A percentile compares a stretch with the other conserved stretches of the same genome.
Conservation (phyloP, 2,113 vertebrate species). For the Sphaerodactylus townsendi region DNA sequence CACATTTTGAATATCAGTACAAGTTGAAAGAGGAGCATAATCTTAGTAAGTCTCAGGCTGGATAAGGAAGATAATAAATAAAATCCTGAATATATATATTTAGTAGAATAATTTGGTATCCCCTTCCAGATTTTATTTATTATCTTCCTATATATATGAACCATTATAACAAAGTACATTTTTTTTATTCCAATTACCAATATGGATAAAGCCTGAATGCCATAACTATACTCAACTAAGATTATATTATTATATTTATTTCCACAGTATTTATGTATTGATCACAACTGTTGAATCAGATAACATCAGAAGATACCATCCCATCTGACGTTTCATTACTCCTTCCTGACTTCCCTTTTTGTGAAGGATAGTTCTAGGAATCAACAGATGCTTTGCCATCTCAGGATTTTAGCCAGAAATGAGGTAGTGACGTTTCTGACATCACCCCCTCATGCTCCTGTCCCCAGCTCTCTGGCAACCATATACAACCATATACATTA, state of each 20-base stretch:
- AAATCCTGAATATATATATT: not conserved
- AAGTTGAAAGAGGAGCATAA: not conserved
- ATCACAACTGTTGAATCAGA: not conserved
- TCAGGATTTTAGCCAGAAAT: too few relatives aligned
- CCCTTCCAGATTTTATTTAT: too few relatives aligned
- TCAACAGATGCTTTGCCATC: too few relatives aligned
- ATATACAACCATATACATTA: too few relatives aligned
- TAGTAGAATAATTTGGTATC: too few relatives aligned
- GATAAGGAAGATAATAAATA: slow-evolving; percentile 3
- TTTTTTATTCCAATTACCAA: not conserved
- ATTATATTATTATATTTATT: not conserved
- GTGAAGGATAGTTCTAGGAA: too few relatives aligned
- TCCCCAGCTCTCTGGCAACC: too few relatives aligned
- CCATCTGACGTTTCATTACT: not conserved
- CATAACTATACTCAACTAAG: not conserved
- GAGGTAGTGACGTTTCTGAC: too few relatives aligned
- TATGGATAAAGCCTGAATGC: slow-evolving; percentile 5
- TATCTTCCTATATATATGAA: not conserved
- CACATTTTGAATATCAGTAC: not conserved
- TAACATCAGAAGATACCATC: not conserved
- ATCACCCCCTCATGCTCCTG: too few relatives aligned
- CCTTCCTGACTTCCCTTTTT: not conserved
- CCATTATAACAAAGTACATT: slow-evolving; percentile 4
- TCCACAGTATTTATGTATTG: not conserved
- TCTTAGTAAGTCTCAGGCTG: not conserved